Conservation (phyloP, 2,797 vertebrate genomes). For the Numenius phaeopus region DNA sequence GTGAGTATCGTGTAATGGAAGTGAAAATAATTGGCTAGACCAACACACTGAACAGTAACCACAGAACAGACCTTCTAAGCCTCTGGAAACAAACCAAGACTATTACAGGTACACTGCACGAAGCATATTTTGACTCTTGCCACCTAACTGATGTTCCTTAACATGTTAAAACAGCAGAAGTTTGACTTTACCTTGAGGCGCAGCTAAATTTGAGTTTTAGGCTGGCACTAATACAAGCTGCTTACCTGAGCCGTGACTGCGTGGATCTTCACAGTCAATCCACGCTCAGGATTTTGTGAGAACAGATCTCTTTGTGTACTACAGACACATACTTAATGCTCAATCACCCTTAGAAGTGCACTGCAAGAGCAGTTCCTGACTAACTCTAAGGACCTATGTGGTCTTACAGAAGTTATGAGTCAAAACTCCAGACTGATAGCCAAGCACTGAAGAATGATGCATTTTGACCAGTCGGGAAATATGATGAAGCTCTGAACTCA, state of each 20-base stretch:
- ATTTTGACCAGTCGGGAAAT: neutral
- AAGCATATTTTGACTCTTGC: neutral
- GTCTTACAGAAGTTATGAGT: neutral
- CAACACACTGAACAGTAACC: neutral
- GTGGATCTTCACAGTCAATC: neutral
- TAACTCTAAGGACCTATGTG: neutral
- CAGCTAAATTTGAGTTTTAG: neutral
- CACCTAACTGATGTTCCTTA: neutral
- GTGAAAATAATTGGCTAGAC: neutral
- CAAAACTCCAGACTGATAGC: neutral
- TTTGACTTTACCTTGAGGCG: neutral
- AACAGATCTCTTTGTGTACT: neutral
- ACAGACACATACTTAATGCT: neutral
- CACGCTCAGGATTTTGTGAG: too few relatives aligned
- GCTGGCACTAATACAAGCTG: neutral
- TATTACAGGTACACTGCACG: neutral
- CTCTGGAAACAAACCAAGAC: neutral
- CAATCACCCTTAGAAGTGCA: neutral
- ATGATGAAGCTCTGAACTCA: neutral
- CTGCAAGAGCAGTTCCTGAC: neutral
- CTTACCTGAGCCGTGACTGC: neutral
- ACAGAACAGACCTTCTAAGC: neutral
- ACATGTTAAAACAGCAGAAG: neutral
- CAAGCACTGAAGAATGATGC: neutral
- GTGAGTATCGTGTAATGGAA: accelerated